Evolutionary conservation across 35 echinoderm and acorn worm species (phyloP).

Genomic region (Heliocidaris erythrogramma): DNA sequence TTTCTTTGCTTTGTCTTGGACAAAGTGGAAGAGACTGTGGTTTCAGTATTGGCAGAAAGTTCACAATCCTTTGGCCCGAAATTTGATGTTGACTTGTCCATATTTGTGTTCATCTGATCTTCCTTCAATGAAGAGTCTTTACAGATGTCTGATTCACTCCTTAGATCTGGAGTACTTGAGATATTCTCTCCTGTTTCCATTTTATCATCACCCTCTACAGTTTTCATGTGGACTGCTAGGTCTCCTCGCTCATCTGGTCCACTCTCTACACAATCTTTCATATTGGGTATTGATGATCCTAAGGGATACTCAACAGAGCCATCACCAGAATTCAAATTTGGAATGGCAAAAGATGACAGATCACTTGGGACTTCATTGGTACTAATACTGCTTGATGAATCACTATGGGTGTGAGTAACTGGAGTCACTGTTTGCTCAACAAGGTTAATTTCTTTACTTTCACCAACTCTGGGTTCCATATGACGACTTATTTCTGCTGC

Average conservation of each 20-base stretch:
- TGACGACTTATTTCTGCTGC: not conserved
- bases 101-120: not conserved
- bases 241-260: not conserved
- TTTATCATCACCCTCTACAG: not conserved
- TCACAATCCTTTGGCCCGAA: not conserved
- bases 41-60: not conserved
- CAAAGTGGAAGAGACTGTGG: not conserved
- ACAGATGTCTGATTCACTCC: not conserved
- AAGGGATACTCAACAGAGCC: not conserved
- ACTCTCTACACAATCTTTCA: not conserved
- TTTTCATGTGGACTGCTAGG: not conserved
- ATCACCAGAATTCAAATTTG: not conserved
- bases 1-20: not conserved
- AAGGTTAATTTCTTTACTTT: not conserved
- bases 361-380: not conserved
- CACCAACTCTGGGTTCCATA: not conserved
- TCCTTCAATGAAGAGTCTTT: not conserved
- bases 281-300: not conserved
- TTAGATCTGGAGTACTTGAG: not conserved
- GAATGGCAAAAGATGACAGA: not conserved
- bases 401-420: not conserved
- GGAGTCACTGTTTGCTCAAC: not conserved
- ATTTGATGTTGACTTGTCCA: not conserved
- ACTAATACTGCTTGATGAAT: not conserved
- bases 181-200: not conserved